Conservation (phyloP, 2,797 vertebrate species). For the Gallinago nigripennis region DNA sequence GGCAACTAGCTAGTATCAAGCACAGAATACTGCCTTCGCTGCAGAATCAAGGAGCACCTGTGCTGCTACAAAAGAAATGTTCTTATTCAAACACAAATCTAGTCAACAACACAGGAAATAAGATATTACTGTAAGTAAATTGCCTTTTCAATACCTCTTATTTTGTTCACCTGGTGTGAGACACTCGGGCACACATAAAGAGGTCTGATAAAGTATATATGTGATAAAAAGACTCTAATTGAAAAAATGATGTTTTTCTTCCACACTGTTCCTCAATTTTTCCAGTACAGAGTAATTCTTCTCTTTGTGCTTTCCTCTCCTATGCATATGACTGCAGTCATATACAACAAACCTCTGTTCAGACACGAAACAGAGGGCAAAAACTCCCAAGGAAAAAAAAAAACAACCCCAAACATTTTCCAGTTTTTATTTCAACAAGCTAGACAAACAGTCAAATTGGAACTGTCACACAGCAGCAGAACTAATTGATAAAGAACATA, state of each 20-base stretch:
- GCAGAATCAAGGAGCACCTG: slow-evolving; percentile 46
- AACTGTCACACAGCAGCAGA: neutral
- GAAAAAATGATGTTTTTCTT: neutral
- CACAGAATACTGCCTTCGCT: slow-evolving; percentile 31
- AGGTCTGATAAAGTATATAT: neutral
- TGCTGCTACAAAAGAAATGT: slow-evolving; percentile 43
- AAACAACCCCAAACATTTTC: neutral
- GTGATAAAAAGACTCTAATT: neutral
- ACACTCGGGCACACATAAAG: neutral
- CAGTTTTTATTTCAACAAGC: neutral
- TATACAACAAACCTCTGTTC: neutral
- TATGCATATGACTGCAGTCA: neutral
- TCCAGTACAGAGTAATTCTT: neutral
- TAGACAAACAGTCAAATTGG: neutral
- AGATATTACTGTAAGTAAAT: neutral
- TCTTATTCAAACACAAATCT: slow-evolving; percentile 37
- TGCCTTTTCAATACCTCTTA: neutral
- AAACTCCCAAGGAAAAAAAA: neutral
- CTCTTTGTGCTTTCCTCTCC: neutral
- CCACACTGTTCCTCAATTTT: neutral
- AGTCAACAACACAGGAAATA: slow-evolving; percentile 25
- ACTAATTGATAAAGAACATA: neutral
- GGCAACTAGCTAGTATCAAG: slow-evolving; percentile 51
- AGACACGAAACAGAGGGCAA: neutral
- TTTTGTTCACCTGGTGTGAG: slow-evolving; percentile 7